phyloP scores from a whole-genome alignment of 2,888 invertebrate genomes.

The Syrphus vitripennis region DNA sequence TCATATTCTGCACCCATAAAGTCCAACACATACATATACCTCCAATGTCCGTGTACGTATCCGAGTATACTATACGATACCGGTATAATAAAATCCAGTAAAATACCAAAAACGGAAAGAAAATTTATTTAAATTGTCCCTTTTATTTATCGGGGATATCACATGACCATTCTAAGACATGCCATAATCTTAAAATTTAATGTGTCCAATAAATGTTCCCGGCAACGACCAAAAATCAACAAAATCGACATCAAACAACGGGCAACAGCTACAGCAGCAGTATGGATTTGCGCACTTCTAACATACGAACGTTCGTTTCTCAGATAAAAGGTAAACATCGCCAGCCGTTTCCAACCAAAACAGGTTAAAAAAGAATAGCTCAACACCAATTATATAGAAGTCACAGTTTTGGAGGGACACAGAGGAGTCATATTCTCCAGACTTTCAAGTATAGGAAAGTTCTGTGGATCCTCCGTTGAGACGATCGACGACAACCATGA shows the following conservation, averaged over 20 bases:
- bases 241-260: conserved; percentile 73
- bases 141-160: conserved; percentile 71
- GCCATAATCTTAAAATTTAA: conserved; percentile 72
- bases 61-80: conserved; percentile 13
- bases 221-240: conserved; percentile 73
- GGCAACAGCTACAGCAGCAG: conserved; percentile 73
- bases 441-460: conserved; percentile 3
- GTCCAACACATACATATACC: conserved; percentile 40
- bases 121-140: conserved; percentile 72
- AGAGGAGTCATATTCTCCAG: conserved; percentile 32
- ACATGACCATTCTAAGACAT: conserved; percentile 70
- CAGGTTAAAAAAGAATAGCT: conserved; percentile 66
- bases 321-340: not conserved
- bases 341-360: conserved; percentile 47
- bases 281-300: conserved; percentile 69
- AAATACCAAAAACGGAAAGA: conserved; percentile 71
- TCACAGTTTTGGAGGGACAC: conserved; percentile 6
- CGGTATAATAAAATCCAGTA: conserved; percentile 67
- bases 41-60: conserved; percentile 7
- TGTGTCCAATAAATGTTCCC: conserved; percentile 71
- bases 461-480: conserved; percentile 33
- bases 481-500: conserved; percentile 38
- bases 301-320: conserved; percentile 72
- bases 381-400: conserved; percentile 69
- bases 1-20: conserved; percentile 64